These are phyloP conservation scores for Echiichthys vipera DNA, from an alignment of 2,797 vertebrate species.

Conservation along the genomic window DNA sequence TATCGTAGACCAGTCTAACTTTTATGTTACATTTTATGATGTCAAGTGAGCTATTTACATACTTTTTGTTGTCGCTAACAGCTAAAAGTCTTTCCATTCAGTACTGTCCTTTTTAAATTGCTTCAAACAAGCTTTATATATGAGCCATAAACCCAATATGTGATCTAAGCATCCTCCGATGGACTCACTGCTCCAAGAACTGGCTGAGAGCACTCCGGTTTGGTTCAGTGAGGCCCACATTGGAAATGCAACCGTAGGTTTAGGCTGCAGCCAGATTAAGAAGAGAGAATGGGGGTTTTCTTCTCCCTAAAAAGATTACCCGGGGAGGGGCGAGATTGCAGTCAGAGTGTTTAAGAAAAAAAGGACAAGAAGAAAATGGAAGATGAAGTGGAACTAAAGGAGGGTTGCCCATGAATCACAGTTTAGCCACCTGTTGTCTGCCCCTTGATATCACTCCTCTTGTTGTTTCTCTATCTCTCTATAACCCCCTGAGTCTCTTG, in stretches of 20 bases:
- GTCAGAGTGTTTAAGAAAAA: constrained; percentile 78
- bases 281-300: constrained; percentile 79
- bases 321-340: constrained; percentile 81
- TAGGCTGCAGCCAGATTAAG: constrained; percentile 78
- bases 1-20: not conserved
- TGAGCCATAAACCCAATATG: constrained; percentile 5
- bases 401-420: constrained; percentile 71
- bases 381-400: constrained; percentile 83
- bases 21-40: not conserved
- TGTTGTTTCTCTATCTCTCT: constrained; percentile 34
- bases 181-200: constrained; percentile 56
- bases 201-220: constrained; percentile 47
- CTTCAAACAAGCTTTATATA: not conserved
- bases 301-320: constrained; percentile 86
- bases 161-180: constrained; percentile 61
- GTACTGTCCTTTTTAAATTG: not conserved
- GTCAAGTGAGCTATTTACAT: not conserved
- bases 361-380: constrained; percentile 78
- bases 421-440: constrained; percentile 85
- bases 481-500: not conserved
- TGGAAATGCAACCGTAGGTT: constrained; percentile 70
- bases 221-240: constrained; percentile 49
- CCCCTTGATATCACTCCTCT: constrained; percentile 46
- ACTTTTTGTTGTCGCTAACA: not conserved
- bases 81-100: not conserved